Conservation (phyloP, 2,888 invertebrate species). For the Hirtodrosophila cameraria region DNA sequence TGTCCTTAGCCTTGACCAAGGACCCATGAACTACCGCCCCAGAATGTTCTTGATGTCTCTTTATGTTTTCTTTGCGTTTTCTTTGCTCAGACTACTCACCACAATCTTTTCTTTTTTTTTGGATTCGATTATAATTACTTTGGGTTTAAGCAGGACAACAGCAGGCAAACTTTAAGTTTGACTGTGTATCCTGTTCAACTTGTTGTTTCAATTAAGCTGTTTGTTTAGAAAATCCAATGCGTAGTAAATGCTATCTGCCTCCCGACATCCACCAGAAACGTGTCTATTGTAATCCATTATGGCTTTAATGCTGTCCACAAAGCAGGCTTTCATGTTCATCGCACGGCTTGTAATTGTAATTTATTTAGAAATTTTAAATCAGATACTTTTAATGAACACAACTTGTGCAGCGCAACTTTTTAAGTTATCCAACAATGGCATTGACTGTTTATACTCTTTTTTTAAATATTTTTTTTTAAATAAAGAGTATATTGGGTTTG, state of each 20-base stretch:
- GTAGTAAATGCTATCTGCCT: conserved; percentile 7
- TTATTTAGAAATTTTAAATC: conserved; percentile 48
- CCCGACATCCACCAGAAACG: conserved; percentile 38
- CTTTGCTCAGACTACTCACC: neutral
- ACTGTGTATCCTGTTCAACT: conserved; percentile 6
- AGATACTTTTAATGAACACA: conserved; percentile 38
- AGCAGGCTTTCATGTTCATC: conserved; percentile 8
- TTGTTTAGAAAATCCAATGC: conserved; percentile 1
- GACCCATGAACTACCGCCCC: conserved; percentile 57
- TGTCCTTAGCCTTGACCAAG: conserved; percentile 68
- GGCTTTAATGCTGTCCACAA: conserved; percentile 45
- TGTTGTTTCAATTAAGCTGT: conserved; percentile 17
- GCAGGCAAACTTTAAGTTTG: conserved; percentile 28
- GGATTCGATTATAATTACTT: conserved; percentile 27
- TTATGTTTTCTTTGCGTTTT: conserved; percentile 21
- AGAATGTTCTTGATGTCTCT: conserved; percentile 34
- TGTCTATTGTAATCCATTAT: conserved; percentile 63
- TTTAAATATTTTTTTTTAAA: too few relatives aligned
- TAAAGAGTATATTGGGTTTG: too few relatives aligned
- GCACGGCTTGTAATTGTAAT: conserved; percentile 42
- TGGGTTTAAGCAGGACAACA: neutral
- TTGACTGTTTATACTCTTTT: too few relatives aligned
- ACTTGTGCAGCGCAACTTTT: conserved; percentile 20
- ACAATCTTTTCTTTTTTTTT: too few relatives aligned
- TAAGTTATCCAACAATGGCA: too few relatives aligned